A percentile compares a stretch with the other conserved stretches of the same genome.
phyloP scores from a whole-genome alignment of 2,797 vertebrate species.

The Xenopus petersii region DNA sequence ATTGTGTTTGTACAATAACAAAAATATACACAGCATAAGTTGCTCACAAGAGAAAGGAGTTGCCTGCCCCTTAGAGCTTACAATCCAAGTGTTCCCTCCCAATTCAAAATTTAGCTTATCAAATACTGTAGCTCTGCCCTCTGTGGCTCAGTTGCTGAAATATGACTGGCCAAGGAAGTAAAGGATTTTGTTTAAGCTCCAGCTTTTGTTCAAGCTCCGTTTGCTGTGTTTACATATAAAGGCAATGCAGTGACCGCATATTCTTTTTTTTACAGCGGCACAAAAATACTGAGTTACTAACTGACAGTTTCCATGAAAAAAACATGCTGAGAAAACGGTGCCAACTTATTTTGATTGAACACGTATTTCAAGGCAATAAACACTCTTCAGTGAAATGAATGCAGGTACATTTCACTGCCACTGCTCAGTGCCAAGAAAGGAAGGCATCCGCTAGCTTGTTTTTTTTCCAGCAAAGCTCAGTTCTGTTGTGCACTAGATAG shows the following conservation, averaged over 20 bases:
- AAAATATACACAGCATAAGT: no score
- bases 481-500: no score
- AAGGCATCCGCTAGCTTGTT: neutral
- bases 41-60: no score
- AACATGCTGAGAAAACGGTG: neutral
- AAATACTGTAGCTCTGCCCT: no score
- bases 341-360: conserved; percentile 8
- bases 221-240: neutral
- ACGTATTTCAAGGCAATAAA: conserved; percentile 9
- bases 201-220: no score
- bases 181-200: neutral
- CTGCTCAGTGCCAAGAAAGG: neutral
- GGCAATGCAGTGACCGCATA: conserved; percentile 1
- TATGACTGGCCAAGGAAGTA: neutral
- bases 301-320: conserved; percentile 11
- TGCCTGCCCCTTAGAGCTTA: no score
- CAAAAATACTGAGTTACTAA: conserved; percentile 19
- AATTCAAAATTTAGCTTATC: no score
- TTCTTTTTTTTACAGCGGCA: conserved; percentile 10
- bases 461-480: no score
- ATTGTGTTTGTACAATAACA: no score
- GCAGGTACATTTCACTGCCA: neutral
- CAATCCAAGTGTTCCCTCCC: no score
- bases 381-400: neutral
- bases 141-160: no score